phyloP scores from a whole-genome alignment of 1,140 invertebrate genomes.

The Chelonus insularis region DNA sequence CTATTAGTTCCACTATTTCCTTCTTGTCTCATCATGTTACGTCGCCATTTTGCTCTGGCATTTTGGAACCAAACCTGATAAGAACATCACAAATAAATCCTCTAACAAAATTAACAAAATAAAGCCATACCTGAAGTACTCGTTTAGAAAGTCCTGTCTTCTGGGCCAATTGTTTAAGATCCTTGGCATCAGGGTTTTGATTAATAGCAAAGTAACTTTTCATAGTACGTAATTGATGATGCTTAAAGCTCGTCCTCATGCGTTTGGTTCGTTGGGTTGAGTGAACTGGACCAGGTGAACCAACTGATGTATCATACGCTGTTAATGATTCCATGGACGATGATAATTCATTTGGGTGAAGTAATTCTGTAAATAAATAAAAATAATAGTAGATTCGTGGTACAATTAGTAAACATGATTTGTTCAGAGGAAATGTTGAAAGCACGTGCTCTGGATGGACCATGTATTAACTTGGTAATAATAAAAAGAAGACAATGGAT shows the following conservation, averaged over 20 bases:
- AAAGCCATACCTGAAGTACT: slow-evolving; percentile 82
- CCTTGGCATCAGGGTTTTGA: slow-evolving; percentile 96
- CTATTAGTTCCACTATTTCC: slow-evolving; percentile 51
- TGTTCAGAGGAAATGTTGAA: slow-evolving; percentile 24
- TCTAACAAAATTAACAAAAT: slow-evolving; percentile 1
- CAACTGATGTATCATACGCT: slow-evolving; percentile 71
- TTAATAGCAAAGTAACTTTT: slow-evolving; percentile 96
- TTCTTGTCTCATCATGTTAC: slow-evolving; percentile 81
- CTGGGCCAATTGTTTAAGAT: slow-evolving; percentile 90
- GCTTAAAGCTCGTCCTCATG: slow-evolving; percentile 95
- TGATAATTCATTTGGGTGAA: slow-evolving; percentile 72
- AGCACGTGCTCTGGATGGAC: slow-evolving; percentile 23
- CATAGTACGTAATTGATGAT: slow-evolving; percentile 96
- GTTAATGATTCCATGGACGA: slow-evolving; percentile 78
- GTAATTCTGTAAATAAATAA: slow-evolving; percentile 64
- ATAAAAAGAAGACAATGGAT: slow-evolving; percentile 20
- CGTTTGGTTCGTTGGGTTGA: slow-evolving; percentile 77
- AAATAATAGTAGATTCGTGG: neutral
- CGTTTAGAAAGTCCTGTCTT: slow-evolving; percentile 97
- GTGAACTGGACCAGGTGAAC: slow-evolving; percentile 68
- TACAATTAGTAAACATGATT: neutral
- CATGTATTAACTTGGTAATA: neutral
- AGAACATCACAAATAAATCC: neutral
- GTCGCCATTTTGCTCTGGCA: slow-evolving; percentile 91
- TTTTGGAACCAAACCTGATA: slow-evolving; percentile 99